Evolutionary conservation across 2,797 vertebrate species (phyloP), one percentile per base, ranked within the genome.

Genomic region (Rhyacichthys aspro): DNA sequence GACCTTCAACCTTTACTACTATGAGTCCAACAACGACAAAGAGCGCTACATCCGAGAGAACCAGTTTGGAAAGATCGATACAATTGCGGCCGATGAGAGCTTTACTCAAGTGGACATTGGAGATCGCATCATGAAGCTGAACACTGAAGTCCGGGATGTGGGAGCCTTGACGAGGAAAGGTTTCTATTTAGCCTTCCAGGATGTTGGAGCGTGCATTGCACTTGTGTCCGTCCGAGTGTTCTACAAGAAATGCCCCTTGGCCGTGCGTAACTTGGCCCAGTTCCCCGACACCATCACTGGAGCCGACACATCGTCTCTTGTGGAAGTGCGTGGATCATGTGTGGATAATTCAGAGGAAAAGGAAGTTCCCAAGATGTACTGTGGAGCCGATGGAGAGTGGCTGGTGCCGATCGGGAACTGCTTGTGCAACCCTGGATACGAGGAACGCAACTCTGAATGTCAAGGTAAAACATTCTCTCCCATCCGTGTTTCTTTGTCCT

Each of bases 61-160:
- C 81, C 96, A 94, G 80, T 99, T 96, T 17, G 90, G 89, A 55
- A 99, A 99, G 88, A 98, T 99, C 0, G 97, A 99, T 79, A 99
- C 97, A 50, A 94, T 99, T 0, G 97, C 97, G 0, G 97, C 97
- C 0, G 97, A 99, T 0, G 96, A 99, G 90, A 99, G 97, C 87
- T 99, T 99, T 90, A 99, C 97, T 2, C 97, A 99, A 81, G 95
- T 98, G 90, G 97, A 99, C 92, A 96, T 99, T 32, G 97, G 97
- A 0, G 97, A 98, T 75, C 89, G 97, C 64, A 96, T 98, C 89
- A 98, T 99, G 96, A 99, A 99, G 86, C 91, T 99, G 44, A 99
- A 99, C 74, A 98, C 96, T 0, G 97, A 99, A 75, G 93, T 99
- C 28, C 91, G 97, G 75, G 96, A 97, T 0, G 97, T 99, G 1